These are phyloP conservation scores for Lynx canadensis DNA, from an alignment of 2,113 vertebrate genomes.

Conservation along the genomic window DNA sequence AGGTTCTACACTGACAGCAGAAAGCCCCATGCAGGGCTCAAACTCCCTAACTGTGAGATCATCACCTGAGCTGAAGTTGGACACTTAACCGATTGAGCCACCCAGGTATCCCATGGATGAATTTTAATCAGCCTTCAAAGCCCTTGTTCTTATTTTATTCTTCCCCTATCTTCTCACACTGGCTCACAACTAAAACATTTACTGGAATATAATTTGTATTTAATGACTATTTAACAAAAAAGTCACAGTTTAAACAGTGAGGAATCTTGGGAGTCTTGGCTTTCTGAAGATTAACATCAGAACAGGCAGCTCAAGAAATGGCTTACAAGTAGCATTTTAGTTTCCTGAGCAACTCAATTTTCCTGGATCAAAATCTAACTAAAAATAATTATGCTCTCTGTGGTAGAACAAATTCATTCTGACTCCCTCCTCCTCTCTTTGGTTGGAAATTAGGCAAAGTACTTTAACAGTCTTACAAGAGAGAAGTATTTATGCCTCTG, in stretches of 20 bases:
- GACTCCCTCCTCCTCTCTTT: not conserved
- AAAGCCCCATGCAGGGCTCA: too few species aligned
- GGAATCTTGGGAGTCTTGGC: not conserved
- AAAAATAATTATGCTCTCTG: constrained; percentile 53
- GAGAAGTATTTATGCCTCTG: not conserved
- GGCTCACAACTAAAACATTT: constrained; percentile 48
- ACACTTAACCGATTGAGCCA: too few species aligned
- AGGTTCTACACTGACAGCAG: too few species aligned
- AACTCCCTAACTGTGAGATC: too few species aligned
- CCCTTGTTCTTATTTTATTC: not conserved
- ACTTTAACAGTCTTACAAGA: constrained; percentile 20
- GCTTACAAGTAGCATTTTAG: constrained; percentile 9
- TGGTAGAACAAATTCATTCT: constrained; percentile 44
- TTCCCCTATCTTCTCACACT: not conserved
- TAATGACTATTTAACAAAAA: constrained; percentile 38
- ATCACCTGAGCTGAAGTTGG: too few species aligned
- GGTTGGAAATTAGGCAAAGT: constrained; percentile 31
- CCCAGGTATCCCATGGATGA: not conserved
- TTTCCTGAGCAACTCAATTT: constrained; percentile 54
- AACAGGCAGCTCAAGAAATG: not conserved
- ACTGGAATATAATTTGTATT: constrained; percentile 29
- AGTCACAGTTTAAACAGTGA: constrained; percentile 1
- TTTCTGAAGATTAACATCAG: constrained; percentile 40
- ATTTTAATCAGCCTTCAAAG: constrained; percentile 50
- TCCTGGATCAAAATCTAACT: constrained; percentile 50